Evolutionary conservation across 2,797 vertebrate genomes (phyloP), one percentile per base, ranked within the genome.

Genomic region (Carapus acus): DNA sequence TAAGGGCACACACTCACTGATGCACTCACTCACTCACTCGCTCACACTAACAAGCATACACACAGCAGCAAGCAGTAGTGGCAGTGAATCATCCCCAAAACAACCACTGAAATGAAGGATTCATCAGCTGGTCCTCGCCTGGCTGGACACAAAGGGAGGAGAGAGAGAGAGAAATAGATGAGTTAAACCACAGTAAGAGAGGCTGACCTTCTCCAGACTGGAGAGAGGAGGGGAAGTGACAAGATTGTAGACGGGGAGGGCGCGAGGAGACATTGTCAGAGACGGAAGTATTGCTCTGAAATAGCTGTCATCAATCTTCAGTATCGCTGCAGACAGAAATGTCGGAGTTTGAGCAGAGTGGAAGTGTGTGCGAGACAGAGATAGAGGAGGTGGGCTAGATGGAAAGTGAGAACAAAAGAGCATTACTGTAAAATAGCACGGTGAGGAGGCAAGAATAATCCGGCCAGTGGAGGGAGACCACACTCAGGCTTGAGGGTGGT

Each of bases 291-390:
- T 49, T n/a, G 42, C 59, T 54, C 34, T 69, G 65, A 47, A 77
- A 82, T 74, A 77, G 73, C 61, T 54, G 59, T 67, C 77, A 86
- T 86, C 61, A 79, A 82, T 83, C 84, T 82, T 77, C 52, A 43
- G 51, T 72, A 76, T 84, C 73, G 71, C 65, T 54, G 54, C 63
- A 68, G 71, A 70, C 62, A 60, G 64, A 72, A 66, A 69, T 71
- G 48, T 69, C 31, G 47, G 65, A 64, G 56, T 55, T 50, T 6
- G 58, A 65, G 51, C 34, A 14, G 54, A 46, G 63, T 49, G 67
- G 54, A 39, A n/a, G 40, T 6, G 20, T 51, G 63, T 47, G 65
- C 6, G 34, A 37, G 65, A 42, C 46, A 58, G 45, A 48, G 61
- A 69, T 40, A 40, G 49, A 64, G 55, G 44, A 62, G 16, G 27